Percentiles rank a stretch among this genome's conserved stretches.
These are phyloP conservation scores for Falco cherrug DNA, from an alignment of 2,797 vertebrate genomes.

Conservation along the genomic window DNA sequence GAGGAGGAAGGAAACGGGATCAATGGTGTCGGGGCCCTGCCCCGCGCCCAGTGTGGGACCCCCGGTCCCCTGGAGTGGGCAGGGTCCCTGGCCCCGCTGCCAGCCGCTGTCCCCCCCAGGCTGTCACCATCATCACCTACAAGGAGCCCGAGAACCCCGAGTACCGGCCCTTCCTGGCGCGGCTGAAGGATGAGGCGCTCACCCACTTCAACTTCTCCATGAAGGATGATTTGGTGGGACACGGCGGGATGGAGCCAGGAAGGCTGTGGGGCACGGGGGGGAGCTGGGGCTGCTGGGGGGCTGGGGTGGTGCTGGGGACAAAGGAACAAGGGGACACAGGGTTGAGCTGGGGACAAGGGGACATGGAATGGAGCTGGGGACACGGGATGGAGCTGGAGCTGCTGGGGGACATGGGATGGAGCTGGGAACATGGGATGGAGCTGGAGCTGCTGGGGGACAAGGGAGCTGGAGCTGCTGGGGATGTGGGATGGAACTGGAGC, in stretches of 20 bases:
- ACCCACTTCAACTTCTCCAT: slow-evolving; percentile 87
- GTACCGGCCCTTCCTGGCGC: slow-evolving; percentile 83
- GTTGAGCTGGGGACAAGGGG: neutral
- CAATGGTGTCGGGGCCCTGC: neutral
- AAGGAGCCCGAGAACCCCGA: slow-evolving; percentile 86
- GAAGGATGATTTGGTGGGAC: slow-evolving; percentile 85
- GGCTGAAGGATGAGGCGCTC: slow-evolving; percentile 79
- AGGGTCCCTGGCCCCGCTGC: neutral
- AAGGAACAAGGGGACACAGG: no score
- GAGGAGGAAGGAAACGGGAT: neutral
- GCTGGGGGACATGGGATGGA: neutral
- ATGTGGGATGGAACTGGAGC: neutral
- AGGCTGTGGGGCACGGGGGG: neutral
- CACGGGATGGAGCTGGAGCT: neutral
- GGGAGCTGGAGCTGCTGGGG: neutral
- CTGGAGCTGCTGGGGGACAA: neutral
- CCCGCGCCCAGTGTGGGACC: neutral
- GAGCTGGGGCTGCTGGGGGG: neutral
- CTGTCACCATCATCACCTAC: slow-evolving; percentile 93
- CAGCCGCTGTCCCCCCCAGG: slow-evolving; percentile 67
- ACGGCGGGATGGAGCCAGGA: neutral
- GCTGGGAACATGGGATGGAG: neutral
- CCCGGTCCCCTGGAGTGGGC: neutral
- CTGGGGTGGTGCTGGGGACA: neutral
- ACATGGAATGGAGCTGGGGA: neutral